Evolutionary conservation across 2,888 invertebrate species (phyloP), one percentile per base, ranked within the genome.

Genomic region (Furcula furcula): DNA sequence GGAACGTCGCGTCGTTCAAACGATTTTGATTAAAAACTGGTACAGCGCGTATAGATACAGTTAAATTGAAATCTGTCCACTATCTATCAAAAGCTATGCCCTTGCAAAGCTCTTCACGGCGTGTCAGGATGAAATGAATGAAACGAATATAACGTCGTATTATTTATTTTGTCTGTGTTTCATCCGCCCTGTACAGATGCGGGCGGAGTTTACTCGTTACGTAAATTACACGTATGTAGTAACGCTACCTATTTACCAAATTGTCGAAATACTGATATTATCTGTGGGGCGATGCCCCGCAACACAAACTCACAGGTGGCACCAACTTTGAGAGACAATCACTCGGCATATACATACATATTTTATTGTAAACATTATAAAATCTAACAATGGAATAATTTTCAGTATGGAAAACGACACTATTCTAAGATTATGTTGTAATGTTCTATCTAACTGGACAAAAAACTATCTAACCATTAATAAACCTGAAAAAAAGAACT

Each of bases 221-320:
- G 66, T 75, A 73, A 70, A 81, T 76, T 84, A 86, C 81, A 85
- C 82, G 85, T 79, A 67, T 62, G 65, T 72, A 65, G 58, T 74
- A 80, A 85, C 81, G 79, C 87, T 87, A 87, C 83, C 52, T 52
- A n/a, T 65, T 84, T 84, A 86, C 76, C 79, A 81, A 86, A 83
- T 77, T 83, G 66, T 84, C 77, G 76, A 85, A 86, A 88, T 87
- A 88, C 87, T 86, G 87, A 83, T 86, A 83, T 82, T 76, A 82
- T 77, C 74, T 70, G 76, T 62, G 72, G 70, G 76, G 70, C 66
- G 49, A 58, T 55, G 65, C 71, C 85, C 76, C 76, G 86, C 86
- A 86, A 84, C 81, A 63, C 77, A 84, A 84, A 83, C 78, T 58
- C 66, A 74, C 70, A 59, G 75, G n/a, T 72, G 76, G 70, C 67